These are phyloP conservation scores for Trileptium ribeirensis DNA, from an alignment of 2,888 invertebrate genomes.

Conservation along the genomic window DNA sequence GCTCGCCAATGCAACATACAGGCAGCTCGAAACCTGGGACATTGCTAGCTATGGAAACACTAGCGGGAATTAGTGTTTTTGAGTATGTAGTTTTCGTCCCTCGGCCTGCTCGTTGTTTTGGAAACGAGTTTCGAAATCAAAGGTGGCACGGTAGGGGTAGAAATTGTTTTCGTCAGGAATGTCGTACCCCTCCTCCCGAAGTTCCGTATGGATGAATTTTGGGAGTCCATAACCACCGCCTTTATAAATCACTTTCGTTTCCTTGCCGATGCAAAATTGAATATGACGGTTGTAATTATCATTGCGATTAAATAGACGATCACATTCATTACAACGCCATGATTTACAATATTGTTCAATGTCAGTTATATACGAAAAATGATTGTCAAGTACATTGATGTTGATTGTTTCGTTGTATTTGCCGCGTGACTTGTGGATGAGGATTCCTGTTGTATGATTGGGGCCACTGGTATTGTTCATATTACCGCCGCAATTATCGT, in stretches of 20 bases:
- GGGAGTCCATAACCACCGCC: neutral
- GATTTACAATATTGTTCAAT: neutral
- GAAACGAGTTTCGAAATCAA: constrained; percentile 11
- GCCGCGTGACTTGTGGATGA: neutral
- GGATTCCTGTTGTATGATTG: no score
- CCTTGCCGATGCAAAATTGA: neutral
- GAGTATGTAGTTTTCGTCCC: neutral
- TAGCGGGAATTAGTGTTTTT: neutral
- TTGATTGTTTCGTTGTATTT: neutral
- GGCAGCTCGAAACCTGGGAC: neutral
- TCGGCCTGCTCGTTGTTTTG: neutral
- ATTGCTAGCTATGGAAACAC: neutral
- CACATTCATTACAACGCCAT: neutral
- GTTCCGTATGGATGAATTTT: neutral
- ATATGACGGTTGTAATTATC: neutral
- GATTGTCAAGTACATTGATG: neutral
- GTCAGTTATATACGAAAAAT: neutral
- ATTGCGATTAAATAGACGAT: neutral
- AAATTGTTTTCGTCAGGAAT: neutral
- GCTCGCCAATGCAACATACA: neutral
- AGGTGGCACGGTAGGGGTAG: neutral
- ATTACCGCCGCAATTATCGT: no score
- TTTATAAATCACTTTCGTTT: neutral
- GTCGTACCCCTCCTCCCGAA: neutral
- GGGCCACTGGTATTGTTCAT: no score